These are phyloP conservation scores for Rhopalosiphum padi DNA, from an alignment of 1,140 invertebrate species.

Conservation along the genomic window DNA sequence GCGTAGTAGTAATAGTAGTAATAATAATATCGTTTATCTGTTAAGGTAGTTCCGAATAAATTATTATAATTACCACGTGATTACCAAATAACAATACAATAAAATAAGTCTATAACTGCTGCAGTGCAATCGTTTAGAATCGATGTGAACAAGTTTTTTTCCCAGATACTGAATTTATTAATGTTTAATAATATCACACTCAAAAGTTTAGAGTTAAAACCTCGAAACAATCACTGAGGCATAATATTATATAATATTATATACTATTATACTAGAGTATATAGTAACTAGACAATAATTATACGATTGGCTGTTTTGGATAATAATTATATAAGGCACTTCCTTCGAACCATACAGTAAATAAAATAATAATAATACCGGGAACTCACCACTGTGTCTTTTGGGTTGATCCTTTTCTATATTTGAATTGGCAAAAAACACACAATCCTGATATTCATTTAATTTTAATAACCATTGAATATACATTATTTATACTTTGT, in stretches of 20 bases:
- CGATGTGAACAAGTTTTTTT: not conserved
- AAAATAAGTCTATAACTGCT: accelerated
- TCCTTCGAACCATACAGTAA: not conserved
- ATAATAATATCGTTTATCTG: too few species aligned
- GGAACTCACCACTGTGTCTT: not conserved
- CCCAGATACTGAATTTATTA: not conserved
- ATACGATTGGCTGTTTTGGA: not conserved
- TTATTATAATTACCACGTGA: not conserved
- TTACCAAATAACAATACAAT: not conserved
- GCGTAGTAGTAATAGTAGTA: not conserved
- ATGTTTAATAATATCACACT: not conserved
- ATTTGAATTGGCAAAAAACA: not conserved
- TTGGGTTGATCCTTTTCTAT: not conserved
- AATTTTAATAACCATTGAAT: too few species aligned
- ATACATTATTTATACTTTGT: too few species aligned
- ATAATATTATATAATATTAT: not conserved
- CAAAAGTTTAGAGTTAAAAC: not conserved
- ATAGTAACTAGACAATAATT: not conserved
- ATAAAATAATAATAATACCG: not conserved
- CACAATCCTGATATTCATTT: too few species aligned
- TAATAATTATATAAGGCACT: not conserved
- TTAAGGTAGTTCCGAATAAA: not conserved
- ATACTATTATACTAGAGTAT: too few species aligned
- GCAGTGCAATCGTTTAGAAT: not conserved
- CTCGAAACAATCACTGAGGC: not conserved